A percentile compares a stretch with the other conserved stretches of the same genome.
Evolutionary conservation across 2,113 vertebrate genomes (phyloP).

Genomic region (Amphilophus citrinellus): DNA sequence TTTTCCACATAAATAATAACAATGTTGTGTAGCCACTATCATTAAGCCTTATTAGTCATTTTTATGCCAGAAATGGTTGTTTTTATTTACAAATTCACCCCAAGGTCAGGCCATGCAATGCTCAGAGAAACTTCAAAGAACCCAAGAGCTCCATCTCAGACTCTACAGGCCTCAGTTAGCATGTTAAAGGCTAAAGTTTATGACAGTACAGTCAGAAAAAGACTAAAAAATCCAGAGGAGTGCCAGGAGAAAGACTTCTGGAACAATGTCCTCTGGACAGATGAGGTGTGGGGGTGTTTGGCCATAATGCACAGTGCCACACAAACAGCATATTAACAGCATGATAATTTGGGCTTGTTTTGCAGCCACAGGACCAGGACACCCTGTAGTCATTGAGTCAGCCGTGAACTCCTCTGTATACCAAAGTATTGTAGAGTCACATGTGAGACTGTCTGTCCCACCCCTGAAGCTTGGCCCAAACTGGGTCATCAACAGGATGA

Average conservation of each 20-base stretch:
- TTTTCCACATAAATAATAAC: background rate
- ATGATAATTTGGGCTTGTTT: background rate
- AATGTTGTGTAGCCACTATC: background rate
- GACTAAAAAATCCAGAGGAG: background rate
- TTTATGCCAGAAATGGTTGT: background rate
- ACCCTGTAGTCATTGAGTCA: too few species aligned
- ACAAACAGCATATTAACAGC: background rate
- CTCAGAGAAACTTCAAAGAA: background rate
- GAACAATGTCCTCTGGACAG: background rate
- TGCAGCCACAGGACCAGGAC: background rate
- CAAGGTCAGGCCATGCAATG: background rate
- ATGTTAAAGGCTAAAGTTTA: background rate
- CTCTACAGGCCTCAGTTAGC: background rate
- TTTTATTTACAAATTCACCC: background rate
- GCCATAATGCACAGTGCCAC: background rate
- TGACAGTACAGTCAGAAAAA: background rate
- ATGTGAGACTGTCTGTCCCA: background rate
- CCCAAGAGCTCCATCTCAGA: background rate
- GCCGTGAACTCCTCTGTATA: too few species aligned
- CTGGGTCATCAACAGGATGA: background rate
- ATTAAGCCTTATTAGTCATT: background rate
- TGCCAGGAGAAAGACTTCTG: background rate
- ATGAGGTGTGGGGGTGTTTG: background rate
- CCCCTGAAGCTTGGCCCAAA: background rate
- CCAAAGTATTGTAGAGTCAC: too few species aligned